These are phyloP conservation scores for Gymnoscelis rufifasciata DNA, from an alignment of 2,888 invertebrate genomes.

Conservation along the genomic window DNA sequence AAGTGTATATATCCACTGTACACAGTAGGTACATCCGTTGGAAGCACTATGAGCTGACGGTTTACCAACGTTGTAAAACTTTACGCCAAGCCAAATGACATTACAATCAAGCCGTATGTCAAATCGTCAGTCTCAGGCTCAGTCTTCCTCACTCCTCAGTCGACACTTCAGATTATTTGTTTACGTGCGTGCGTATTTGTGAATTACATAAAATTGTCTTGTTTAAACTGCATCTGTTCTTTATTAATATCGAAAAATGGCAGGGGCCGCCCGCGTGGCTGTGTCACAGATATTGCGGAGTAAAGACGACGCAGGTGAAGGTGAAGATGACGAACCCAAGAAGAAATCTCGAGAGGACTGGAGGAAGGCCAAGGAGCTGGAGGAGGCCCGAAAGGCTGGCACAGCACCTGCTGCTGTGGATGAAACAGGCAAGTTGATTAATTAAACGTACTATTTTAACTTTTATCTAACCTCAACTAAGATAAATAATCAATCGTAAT, in stretches of 20 bases:
- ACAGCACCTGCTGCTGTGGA: slow-evolving; percentile 94
- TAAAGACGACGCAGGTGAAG: slow-evolving; percentile 78
- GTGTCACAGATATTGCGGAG: slow-evolving; percentile 86
- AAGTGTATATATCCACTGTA: too few relatives aligned
- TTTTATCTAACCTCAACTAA: too few relatives aligned
- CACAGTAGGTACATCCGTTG: too few relatives aligned
- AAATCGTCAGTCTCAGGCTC: too few relatives aligned
- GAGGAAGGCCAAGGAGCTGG: slow-evolving; percentile 97
- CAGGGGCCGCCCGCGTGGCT: slow-evolving; percentile 67
- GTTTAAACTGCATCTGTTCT: background rate
- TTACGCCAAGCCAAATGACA: too few relatives aligned
- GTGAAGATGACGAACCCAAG: slow-evolving; percentile 86
- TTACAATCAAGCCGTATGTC: too few relatives aligned
- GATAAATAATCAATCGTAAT: too few relatives aligned
- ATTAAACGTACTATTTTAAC: too few relatives aligned
- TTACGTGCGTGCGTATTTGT: background rate
- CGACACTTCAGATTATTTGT: too few relatives aligned
- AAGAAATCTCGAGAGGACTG: slow-evolving; percentile 96
- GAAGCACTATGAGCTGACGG: too few relatives aligned
- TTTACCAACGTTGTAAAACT: too few relatives aligned
- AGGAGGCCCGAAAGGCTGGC: slow-evolving; percentile 98
- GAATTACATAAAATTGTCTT: background rate
- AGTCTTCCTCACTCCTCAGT: too few relatives aligned
- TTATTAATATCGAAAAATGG: slow-evolving; percentile 40
- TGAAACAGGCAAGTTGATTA: slow-evolving; percentile 77